Percentiles rank a stretch among this genome's conserved stretches.
Conservation (phyloP, 2,888 invertebrate genomes). For the Torymus aiolomorphi region DNA sequence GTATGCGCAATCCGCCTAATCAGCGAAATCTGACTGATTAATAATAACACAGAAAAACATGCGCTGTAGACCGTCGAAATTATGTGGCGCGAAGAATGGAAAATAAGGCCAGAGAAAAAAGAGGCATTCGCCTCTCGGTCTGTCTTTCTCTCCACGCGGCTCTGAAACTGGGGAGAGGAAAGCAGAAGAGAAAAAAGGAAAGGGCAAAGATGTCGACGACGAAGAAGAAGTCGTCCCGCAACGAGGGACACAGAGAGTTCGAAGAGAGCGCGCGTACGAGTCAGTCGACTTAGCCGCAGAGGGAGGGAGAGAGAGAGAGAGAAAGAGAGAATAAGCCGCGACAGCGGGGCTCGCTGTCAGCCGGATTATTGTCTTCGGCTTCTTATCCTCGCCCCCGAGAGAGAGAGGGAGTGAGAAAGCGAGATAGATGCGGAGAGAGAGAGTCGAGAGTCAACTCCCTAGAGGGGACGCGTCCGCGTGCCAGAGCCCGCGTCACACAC, state of each 20-base stretch:
- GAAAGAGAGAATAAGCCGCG: slow-evolving; percentile 71
- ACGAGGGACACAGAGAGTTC: slow-evolving; percentile 4
- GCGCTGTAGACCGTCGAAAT: too few species aligned
- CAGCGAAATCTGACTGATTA: slow-evolving; percentile 15
- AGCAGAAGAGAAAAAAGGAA: slow-evolving; percentile 10
- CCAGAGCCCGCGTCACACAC: background rate
- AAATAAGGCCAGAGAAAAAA: too few species aligned
- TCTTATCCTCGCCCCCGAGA: slow-evolving; percentile 69
- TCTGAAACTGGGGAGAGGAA: slow-evolving; percentile 5
- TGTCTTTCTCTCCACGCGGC: background rate
- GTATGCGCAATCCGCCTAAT: background rate
- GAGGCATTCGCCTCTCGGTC: too few species aligned
- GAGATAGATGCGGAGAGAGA: slow-evolving; percentile 18
- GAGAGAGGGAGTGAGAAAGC: slow-evolving; percentile 6
- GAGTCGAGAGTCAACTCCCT: slow-evolving; percentile 44
- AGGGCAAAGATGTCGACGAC: slow-evolving; percentile 19
- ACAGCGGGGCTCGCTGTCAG: slow-evolving; percentile 71
- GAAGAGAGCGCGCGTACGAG: background rate
- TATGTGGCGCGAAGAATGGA: too few species aligned
- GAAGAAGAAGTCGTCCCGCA: background rate
- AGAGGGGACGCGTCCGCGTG: slow-evolving; percentile 25
- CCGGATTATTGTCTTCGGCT: slow-evolving; percentile 75
- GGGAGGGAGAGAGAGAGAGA: slow-evolving; percentile 12
- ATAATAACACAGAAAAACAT: slow-evolving; percentile 20
- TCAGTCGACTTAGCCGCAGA: slow-evolving; percentile 4